phyloP scores from a whole-genome alignment of 2,888 invertebrate species.

The Rhyacophila evoluta region DNA sequence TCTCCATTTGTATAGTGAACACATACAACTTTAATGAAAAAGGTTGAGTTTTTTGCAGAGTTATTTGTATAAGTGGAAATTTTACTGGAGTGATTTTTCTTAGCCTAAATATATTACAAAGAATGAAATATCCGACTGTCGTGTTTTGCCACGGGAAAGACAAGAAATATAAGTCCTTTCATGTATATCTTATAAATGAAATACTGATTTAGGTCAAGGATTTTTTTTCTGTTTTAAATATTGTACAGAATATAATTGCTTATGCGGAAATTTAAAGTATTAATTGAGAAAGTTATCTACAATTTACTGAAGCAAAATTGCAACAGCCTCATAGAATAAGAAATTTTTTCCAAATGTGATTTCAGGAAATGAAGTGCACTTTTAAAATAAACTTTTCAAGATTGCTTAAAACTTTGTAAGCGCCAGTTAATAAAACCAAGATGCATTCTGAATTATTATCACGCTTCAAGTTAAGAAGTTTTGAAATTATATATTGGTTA shows the following conservation, averaged over 20 bases:
- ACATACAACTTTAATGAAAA: neutral
- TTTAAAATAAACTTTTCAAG: no score
- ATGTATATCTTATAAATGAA: neutral
- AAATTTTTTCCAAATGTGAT: neutral
- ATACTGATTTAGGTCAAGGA: neutral
- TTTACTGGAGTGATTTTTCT: neutral
- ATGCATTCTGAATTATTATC: no score
- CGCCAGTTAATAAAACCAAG: no score
- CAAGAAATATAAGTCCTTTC: neutral
- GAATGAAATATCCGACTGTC: neutral
- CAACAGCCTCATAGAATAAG: no score
- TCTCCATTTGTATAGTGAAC: neutral
- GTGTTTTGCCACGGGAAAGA: neutral
- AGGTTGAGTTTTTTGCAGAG: neutral
- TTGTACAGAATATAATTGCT: no score
- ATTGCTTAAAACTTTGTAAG: no score
- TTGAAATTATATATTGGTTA: no score
- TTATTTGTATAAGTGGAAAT: neutral
- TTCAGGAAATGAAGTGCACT: no score
- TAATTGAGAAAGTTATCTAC: no score
- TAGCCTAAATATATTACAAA: neutral
- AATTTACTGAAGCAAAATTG: no score
- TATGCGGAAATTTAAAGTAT: no score
- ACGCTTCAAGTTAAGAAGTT: no score
- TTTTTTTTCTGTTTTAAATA: neutral